Conservation (phyloP, 2,888 invertebrate species). For the Ichneumon xanthorius region DNA sequence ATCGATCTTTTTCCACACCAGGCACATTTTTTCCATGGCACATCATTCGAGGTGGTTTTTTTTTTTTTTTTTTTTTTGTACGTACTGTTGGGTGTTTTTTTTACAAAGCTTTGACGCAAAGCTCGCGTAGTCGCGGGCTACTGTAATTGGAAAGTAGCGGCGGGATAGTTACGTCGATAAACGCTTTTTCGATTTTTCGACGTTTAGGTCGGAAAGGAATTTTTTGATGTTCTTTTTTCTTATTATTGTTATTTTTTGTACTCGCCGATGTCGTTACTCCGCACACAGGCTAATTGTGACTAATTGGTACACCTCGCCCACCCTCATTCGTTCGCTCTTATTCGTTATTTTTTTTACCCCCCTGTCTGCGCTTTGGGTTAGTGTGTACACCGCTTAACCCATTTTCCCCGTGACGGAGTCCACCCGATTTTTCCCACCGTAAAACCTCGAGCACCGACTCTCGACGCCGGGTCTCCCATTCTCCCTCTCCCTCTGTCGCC, state of each 20-base stretch:
- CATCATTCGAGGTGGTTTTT: background rate
- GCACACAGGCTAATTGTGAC: slow-evolving; percentile 24
- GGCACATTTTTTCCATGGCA: background rate
- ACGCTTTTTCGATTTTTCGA: slow-evolving; percentile 1
- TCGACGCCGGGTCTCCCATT: slow-evolving; percentile 37
- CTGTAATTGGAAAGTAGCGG: background rate
- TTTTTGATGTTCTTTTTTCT: slow-evolving; percentile 1
- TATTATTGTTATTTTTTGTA: background rate
- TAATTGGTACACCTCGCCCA: slow-evolving; percentile 33
- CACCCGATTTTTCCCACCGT: slow-evolving; percentile 29
- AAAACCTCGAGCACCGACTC: slow-evolving; percentile 62
- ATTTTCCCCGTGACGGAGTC: slow-evolving; percentile 18
- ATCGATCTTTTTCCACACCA: background rate
- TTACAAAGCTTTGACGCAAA: background rate
- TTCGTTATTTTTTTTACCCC: slow-evolving; percentile 31
- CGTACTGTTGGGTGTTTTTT: background rate
- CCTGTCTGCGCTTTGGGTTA: slow-evolving; percentile 65
- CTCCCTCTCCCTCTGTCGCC: slow-evolving; percentile 29
- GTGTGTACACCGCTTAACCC: slow-evolving; percentile 40
- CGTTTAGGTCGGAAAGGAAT: background rate
- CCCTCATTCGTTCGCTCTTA: background rate
- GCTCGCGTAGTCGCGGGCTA: background rate
- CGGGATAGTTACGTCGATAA: background rate
- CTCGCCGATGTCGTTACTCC: background rate
- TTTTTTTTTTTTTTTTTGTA: background rate